Percentiles rank a stretch among this genome's conserved stretches.
phyloP scores from a whole-genome alignment of 2,888 invertebrate genomes.

The Timema podura region DNA sequence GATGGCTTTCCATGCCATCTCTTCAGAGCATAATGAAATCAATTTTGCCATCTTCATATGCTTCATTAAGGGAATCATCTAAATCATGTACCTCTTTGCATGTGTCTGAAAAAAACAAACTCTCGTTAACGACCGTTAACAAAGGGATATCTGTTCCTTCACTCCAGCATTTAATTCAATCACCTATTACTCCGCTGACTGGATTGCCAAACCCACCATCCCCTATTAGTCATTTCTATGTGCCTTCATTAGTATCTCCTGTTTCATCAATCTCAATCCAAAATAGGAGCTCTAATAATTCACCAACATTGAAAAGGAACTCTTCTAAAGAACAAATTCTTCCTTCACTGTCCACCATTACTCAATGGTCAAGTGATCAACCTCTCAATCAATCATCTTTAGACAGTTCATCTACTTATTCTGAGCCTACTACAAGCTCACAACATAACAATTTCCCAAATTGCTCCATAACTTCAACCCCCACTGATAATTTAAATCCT shows the following conservation, averaged over 20 bases:
- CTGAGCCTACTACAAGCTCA: neutral
- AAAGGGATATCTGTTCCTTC: constrained; percentile 14
- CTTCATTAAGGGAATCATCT: neutral
- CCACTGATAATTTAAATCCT: constrained; percentile 3
- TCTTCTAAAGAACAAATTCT: neutral
- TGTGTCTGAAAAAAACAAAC: neutral
- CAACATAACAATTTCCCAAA: neutral
- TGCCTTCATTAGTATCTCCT: constrained; percentile 13
- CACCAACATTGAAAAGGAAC: neutral
- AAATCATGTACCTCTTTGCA: constrained; percentile 1
- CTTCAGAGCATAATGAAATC: constrained; percentile 3
- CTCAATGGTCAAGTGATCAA: too few relatives aligned
- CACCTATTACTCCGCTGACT: constrained; percentile 15
- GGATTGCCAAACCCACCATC: constrained; percentile 16
- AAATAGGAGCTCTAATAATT: too few relatives aligned
- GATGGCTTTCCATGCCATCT: constrained; percentile 18
- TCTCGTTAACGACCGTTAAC: too few relatives aligned
- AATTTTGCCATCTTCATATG: neutral
- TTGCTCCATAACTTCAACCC: neutral
- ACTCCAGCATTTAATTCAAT: constrained; percentile 19
- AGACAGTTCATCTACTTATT: neutral
- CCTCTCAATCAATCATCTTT: neutral
- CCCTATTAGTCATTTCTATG: constrained; percentile 11
- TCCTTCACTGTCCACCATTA: neutral
- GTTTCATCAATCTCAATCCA: neutral